Evolutionary conservation across 30 jellyfish, hydroid and myxozoan species (phyloP).

Genomic region (Nemopilema nomurai): DNA sequence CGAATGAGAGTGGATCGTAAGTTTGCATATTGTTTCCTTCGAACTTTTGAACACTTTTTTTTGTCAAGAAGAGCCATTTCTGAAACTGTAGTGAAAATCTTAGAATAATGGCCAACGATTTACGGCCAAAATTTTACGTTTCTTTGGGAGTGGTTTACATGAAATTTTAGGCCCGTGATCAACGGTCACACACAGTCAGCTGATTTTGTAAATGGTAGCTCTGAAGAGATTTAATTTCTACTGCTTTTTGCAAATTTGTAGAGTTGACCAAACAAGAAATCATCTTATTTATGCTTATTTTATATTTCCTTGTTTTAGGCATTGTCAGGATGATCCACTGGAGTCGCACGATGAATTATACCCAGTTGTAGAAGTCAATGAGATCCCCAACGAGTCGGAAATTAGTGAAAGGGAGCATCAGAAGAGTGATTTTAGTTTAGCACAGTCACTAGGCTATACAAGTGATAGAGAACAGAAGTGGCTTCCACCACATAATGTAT

Average conservation of each 20-base stretch:
- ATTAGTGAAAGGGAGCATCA: not conserved
- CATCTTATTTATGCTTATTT: not conserved
- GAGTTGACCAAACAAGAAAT: not conserved
- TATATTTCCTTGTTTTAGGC: not conserved
- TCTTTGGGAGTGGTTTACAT: no score
- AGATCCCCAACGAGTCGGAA: not conserved
- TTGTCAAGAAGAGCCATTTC: not conserved
- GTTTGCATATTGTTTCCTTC: not conserved
- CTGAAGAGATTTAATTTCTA: not conserved
- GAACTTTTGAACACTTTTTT: not conserved
- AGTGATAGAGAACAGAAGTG: not conserved
- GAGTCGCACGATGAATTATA: not conserved
- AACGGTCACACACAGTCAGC: not conserved
- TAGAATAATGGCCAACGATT: not conserved
- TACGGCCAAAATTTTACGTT: not conserved
- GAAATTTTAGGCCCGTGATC: conserved; percentile 4
- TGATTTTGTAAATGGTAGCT: not conserved
- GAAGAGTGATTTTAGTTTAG: not conserved
- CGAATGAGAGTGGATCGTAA: not conserved
- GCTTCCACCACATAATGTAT: not conserved
- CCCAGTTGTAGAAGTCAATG: not conserved
- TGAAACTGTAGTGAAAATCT: not conserved
- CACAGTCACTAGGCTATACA: not conserved
- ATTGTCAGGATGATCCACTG: not conserved
- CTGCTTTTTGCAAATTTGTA: not conserved